Conservation (phyloP, 2,888 invertebrate genomes). For the Trissoscelio sp. region DNA sequence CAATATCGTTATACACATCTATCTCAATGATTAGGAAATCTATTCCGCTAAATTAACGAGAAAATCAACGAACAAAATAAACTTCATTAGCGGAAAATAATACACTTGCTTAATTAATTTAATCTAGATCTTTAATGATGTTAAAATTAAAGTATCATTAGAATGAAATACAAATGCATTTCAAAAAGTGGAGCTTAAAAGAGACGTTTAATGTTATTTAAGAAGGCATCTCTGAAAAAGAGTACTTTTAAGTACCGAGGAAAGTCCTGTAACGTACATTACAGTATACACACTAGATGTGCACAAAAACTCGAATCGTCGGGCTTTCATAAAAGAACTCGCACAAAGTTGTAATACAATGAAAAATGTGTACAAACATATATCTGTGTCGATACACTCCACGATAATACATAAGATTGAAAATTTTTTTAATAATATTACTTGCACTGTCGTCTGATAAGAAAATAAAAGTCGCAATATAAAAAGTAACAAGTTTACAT, state of each 20-base stretch:
- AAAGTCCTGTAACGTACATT: conserved; percentile 13
- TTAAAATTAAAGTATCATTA: neutral
- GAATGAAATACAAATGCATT: neutral
- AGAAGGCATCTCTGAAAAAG: neutral
- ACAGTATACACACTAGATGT: neutral
- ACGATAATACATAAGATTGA: no score
- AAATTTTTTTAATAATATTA: no score
- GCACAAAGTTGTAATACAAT: neutral
- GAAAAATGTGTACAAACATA: neutral
- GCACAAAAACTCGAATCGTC: neutral
- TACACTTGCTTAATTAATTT: neutral
- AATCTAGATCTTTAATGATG: neutral
- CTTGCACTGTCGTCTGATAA: no score
- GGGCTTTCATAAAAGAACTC: neutral
- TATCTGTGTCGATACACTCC: neutral
- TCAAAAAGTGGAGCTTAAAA: neutral
- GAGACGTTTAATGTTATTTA: neutral
- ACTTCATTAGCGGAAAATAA: neutral
- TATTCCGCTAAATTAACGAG: neutral
- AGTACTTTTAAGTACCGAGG: neutral
- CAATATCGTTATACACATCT: neutral
- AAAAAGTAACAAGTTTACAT: no score
- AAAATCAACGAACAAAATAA: neutral
- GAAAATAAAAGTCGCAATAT: no score
- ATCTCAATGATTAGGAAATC: conserved; percentile 11